phyloP scores from a whole-genome alignment of 2,113 vertebrate genomes.

The Eptesicus fuscus region DNA sequence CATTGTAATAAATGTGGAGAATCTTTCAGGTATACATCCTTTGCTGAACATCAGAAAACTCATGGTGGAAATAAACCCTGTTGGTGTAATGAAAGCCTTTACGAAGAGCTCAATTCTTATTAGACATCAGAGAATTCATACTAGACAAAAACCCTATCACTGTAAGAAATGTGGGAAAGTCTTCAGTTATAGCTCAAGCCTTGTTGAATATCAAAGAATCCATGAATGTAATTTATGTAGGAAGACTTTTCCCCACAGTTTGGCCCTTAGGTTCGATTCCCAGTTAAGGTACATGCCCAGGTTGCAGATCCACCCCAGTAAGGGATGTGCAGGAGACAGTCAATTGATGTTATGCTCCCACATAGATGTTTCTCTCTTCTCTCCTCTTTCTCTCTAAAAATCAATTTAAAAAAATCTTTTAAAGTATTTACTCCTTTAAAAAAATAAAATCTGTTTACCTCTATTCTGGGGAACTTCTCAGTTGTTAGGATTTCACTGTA shows the following conservation, averaged over 20 bases:
- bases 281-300: no score
- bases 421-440: no score
- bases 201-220: constrained; percentile 18
- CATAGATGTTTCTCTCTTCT: no score
- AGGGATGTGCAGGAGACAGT: no score
- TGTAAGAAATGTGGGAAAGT: background rate
- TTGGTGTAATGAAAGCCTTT: background rate
- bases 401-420: no score
- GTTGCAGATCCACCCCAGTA: no score
- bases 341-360: no score
- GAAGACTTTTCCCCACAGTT: constrained; percentile 4
- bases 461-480: background rate
- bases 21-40: background rate
- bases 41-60: constrained; percentile 27
- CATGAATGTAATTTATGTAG: constrained; percentile 21
- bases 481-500: background rate
- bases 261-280: background rate
- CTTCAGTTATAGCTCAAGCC: background rate
- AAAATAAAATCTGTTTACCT: background rate
- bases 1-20: background rate
- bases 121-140: constrained; percentile 21
- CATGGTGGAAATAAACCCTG: background rate
- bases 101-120: background rate
- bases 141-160: background rate
- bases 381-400: no score